These are phyloP conservation scores for Physeter macrocephalus DNA, from an alignment of 2,113 vertebrate genomes.

Conservation along the genomic window DNA sequence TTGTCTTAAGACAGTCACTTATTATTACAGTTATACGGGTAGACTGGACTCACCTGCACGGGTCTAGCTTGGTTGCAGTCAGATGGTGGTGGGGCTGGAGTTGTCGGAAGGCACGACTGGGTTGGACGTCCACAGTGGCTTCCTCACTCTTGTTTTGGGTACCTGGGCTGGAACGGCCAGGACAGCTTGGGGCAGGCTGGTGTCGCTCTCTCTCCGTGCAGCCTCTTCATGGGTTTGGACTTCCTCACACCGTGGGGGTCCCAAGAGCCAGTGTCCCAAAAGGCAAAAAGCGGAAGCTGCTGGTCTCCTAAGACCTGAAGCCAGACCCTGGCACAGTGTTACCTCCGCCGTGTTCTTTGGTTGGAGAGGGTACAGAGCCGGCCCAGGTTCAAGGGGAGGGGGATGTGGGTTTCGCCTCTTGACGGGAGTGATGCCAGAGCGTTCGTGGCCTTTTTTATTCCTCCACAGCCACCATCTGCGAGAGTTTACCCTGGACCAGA, in stretches of 20 bases:
- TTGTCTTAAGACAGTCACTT: neutral
- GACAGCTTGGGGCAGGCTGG: accelerated
- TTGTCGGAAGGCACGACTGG: accelerated
- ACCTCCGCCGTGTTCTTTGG: neutral
- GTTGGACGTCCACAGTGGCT: accelerated
- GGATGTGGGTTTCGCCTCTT: accelerated
- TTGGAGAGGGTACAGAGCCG: accelerated
- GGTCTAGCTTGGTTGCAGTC: neutral
- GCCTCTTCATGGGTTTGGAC: neutral
- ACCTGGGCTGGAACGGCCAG: accelerated
- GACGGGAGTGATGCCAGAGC: neutral
- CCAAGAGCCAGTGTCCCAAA: neutral
- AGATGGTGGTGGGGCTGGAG: neutral
- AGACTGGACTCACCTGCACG: accelerated
- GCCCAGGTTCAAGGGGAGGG: neutral
- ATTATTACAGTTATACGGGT: accelerated
- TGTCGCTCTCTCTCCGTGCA: accelerated
- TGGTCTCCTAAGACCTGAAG: accelerated
- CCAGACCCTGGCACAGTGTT: accelerated
- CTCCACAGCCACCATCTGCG: accelerated
- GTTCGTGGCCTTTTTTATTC: accelerated
- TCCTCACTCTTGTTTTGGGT: accelerated
- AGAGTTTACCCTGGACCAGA: accelerated
- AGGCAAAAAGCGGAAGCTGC: accelerated
- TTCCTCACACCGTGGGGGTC: neutral